Evolutionary conservation across 1,140 invertebrate genomes (phyloP).

Genomic region (Aphidius ervi): DNA sequence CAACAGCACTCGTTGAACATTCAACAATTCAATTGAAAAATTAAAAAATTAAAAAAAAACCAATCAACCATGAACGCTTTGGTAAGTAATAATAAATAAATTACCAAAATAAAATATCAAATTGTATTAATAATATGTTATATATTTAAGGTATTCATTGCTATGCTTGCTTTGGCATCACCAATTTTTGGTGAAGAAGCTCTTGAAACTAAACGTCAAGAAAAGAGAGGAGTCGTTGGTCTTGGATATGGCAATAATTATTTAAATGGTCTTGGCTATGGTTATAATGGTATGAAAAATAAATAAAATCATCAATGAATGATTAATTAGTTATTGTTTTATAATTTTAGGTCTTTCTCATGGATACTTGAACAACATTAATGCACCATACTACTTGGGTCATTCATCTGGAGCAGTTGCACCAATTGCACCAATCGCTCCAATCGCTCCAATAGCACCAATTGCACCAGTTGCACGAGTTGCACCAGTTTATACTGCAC

Average conservation of each 20-base stretch:
- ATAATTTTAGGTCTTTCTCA: conserved; percentile 25
- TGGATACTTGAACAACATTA: conserved; percentile 19
- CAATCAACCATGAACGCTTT: conserved; percentile 41
- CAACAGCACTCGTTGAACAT: conserved; percentile 24
- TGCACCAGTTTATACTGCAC: conserved; percentile 18
- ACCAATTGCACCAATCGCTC: conserved; percentile 11
- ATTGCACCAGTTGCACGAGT: conserved; percentile 9
- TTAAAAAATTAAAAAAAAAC: not conserved
- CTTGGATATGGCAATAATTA: conserved; percentile 33
- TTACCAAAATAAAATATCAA: conserved; percentile 8
- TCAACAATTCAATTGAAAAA: not conserved
- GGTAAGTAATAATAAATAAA: conserved; percentile 33
- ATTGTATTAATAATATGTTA: conserved; percentile 17
- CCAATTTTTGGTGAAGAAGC: conserved; percentile 39
- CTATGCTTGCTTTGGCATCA: conserved; percentile 35
- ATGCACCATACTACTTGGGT: conserved; percentile 6
- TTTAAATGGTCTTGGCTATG: conserved; percentile 24
- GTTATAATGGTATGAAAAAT: conserved; percentile 27
- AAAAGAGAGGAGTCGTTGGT: conserved; percentile 41
- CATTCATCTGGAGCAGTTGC: not conserved
- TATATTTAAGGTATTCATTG: conserved; percentile 34
- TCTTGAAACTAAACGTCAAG: conserved; percentile 35
- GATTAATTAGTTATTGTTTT: conserved; percentile 3
- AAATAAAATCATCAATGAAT: not conserved
- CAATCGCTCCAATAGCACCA: not conserved